Conservation (phyloP, 2,888 invertebrate species). For the Desoria tigrina region DNA sequence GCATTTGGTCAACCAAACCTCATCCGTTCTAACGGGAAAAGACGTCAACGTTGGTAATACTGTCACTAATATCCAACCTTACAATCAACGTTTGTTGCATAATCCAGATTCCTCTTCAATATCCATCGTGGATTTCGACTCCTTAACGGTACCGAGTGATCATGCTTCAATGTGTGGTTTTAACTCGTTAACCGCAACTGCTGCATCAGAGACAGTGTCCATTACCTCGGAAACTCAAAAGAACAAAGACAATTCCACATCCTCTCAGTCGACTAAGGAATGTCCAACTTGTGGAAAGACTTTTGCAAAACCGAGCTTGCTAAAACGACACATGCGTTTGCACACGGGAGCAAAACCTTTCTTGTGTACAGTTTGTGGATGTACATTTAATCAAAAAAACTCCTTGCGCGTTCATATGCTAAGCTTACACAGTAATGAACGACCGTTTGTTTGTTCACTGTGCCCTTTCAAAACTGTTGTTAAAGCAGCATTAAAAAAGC, state of each 20-base stretch:
- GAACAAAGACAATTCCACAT: no score
- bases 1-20: neutral
- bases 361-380: constrained; percentile 63
- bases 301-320: constrained; percentile 62
- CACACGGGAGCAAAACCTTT: constrained; percentile 66
- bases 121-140: neutral
- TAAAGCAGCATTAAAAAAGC: constrained; percentile 65
- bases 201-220: no score
- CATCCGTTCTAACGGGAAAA: neutral
- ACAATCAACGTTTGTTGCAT: no score
- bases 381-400: constrained; percentile 65
- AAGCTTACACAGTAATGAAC: constrained; percentile 63
- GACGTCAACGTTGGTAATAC: constrained; percentile 1
- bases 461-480: constrained; percentile 66
- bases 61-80: neutral
- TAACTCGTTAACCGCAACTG: no score
- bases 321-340: constrained; percentile 61
- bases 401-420: constrained; percentile 63
- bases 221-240: no score
- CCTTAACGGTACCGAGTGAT: neutral
- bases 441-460: constrained; percentile 63
- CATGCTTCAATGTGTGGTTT: neutral
- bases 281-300: constrained; percentile 60
- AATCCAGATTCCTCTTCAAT: neutral
- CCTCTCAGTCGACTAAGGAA: constrained; percentile 27